Conservation (phyloP, 2,888 invertebrate genomes). For the Crocallis elinguaria region DNA sequence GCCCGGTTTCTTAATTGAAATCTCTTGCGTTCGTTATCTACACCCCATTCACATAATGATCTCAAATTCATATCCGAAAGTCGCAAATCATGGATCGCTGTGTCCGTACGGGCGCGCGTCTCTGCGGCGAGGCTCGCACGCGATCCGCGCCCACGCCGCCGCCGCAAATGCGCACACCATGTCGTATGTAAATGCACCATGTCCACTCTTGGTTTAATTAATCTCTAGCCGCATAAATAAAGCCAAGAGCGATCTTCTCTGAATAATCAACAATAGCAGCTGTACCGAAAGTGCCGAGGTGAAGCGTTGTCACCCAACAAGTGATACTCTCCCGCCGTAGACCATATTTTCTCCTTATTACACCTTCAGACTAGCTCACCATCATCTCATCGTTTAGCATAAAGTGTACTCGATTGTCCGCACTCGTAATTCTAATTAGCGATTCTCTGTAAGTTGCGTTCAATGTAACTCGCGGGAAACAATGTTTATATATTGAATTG, state of each 20-base stretch:
- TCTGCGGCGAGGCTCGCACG: slow-evolving; percentile 35
- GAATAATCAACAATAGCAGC: slow-evolving; percentile 46
- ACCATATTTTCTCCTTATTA: too few relatives aligned
- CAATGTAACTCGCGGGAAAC: slow-evolving; percentile 4
- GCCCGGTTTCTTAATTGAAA: slow-evolving; percentile 6
- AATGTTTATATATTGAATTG: slow-evolving; percentile 26
- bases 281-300: slow-evolving; percentile 5
- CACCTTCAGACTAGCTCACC: neutral
- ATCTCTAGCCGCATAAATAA: slow-evolving; percentile 82
- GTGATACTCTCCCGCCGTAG: too few relatives aligned
- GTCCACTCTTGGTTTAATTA: slow-evolving; percentile 79
- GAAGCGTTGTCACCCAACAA: neutral
- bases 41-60: slow-evolving; percentile 46
- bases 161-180: slow-evolving; percentile 81
- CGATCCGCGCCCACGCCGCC: slow-evolving; percentile 61
- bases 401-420: slow-evolving; percentile 1
- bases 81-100: slow-evolving; percentile 45
- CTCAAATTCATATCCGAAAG: slow-evolving; percentile 54
- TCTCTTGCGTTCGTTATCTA: slow-evolving; percentile 33
- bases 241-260: slow-evolving; percentile 67
- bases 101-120: slow-evolving; percentile 14
- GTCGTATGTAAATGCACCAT: slow-evolving; percentile 83
- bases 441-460: slow-evolving; percentile 21
- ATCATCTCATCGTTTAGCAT: neutral
- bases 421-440: slow-evolving; percentile 20